A percentile compares a stretch with the other conserved stretches of the same genome.
Evolutionary conservation across 1,140 invertebrate species (phyloP).

Genomic region (Lerema accius): DNA sequence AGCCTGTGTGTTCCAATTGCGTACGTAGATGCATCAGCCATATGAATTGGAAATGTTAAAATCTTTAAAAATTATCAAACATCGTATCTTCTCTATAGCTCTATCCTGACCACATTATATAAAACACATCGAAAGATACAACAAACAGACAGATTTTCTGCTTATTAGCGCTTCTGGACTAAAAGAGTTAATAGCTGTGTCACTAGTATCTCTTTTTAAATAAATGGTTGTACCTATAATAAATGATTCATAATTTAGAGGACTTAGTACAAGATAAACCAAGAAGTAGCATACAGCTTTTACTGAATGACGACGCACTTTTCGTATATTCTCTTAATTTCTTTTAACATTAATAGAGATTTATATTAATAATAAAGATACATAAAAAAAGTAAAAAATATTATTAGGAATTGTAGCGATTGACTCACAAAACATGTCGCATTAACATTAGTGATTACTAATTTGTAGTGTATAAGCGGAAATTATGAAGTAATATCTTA

Average conservation of each 20-base stretch:
- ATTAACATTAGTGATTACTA: constrained; percentile 71
- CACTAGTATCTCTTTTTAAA: constrained; percentile 40
- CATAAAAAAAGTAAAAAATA: constrained; percentile 56
- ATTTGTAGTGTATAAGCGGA: constrained; percentile 71
- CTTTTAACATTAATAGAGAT: constrained; percentile 32
- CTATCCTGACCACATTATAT: too few relatives aligned
- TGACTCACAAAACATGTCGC: constrained; percentile 66
- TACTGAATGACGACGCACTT: constrained; percentile 32
- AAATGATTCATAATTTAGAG: constrained; percentile 40
- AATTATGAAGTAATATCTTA: constrained; percentile 68
- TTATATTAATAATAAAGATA: constrained; percentile 48
- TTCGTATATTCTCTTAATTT: constrained; percentile 33
- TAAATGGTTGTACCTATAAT: constrained; percentile 48
- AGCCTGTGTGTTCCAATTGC: too few relatives aligned
- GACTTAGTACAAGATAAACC: constrained; percentile 38
- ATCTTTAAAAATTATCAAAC: too few relatives aligned
- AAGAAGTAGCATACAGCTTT: constrained; percentile 31
- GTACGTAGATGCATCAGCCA: too few relatives aligned
- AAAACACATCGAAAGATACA: too few relatives aligned
- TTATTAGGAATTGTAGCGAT: constrained; percentile 67
- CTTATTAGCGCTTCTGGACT: not conserved
- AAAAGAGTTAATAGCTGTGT: constrained; percentile 32
- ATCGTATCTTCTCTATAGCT: too few relatives aligned
- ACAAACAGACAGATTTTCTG: not conserved
- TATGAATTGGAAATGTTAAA: too few relatives aligned